Evolutionary conservation across 1,140 invertebrate species (phyloP), one percentile per base, ranked within the genome.

Genomic region (Musca vetustissima): DNA sequence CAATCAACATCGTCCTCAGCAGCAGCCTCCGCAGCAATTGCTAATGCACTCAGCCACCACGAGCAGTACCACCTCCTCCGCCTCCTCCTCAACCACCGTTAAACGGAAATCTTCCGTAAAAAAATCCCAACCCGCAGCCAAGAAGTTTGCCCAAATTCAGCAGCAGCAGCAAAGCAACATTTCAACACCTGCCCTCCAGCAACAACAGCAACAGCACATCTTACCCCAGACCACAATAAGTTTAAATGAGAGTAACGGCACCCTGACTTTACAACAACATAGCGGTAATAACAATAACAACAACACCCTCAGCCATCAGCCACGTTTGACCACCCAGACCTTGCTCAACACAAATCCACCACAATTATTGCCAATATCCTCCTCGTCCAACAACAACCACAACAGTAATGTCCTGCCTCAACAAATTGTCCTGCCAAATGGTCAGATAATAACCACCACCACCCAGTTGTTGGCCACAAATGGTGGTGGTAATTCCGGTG

Each of bases 371-470:
- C 28, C 57, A 19, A 36, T 61, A 21, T 17, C 57, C 4, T 17
- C 57, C 1, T 47, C 28, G 73, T 24, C 75, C 72, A 64, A 64
- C 36, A 6, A 43, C 74, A 7, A 71, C 72, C 7, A 69, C 72
- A 36, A 74, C 72, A 59, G 1, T 24, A 32, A 13, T 6, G 70
- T 72, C 47, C 70, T 80, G 61, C 72, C 76, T 14, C 78, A 79
- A 68, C 81, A 81, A 70, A 75, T 83, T 14, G 73, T 83, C 14
- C 69, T 83, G 52, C 78, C 80, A 15, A 83, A 82, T 71, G 79
- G 81, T 11, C 80, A 82, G 67, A 73, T 82, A n/a, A 73, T 82
- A n/a, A 77, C 81, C 15, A 81, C 79, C n/a, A 79, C 80, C 14
- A 74, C 78, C 3, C 78, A 82, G 66, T 74, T 81, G 43, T 73